Evolutionary conservation across 2,888 invertebrate genomes (phyloP).

Genomic region (Tineola bisselliella): DNA sequence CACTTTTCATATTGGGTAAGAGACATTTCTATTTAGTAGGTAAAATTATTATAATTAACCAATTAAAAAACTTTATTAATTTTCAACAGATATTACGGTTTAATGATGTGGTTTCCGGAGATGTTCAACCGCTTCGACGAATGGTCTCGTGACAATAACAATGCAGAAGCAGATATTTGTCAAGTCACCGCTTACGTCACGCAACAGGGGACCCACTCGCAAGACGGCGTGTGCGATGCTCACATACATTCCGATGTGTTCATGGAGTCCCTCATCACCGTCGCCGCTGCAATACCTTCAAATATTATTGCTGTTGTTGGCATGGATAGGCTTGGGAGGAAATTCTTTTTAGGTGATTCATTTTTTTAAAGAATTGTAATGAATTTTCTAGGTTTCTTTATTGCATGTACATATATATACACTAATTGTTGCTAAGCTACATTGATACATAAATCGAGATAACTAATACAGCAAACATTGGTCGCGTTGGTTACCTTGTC

Average conservation of each 20-base stretch:
- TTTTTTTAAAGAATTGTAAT: no score
- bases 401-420: no score
- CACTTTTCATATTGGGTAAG: conserved; percentile 90
- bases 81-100: conserved; percentile 80
- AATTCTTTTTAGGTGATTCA: conserved; percentile 78
- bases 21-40: not conserved
- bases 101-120: conserved; percentile 98
- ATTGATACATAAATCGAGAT: no score
- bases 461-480: no score
- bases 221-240: conserved; percentile 69
- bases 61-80: not conserved
- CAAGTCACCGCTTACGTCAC: conserved; percentile 80
- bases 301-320: conserved; percentile 84
- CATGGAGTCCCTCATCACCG: conserved; percentile 86
- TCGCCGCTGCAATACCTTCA: conserved; percentile 86
- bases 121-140: conserved; percentile 91
- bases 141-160: conserved; percentile 74
- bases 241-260: conserved; percentile 83
- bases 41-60: no score
- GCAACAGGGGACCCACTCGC: conserved; percentile 70
- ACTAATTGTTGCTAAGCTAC: no score
- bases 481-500: no score
- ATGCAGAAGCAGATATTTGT: conserved; percentile 75
- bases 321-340: conserved; percentile 87
- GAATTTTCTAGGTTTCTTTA: no score